Conservation (phyloP, 1,140 invertebrate genomes). For the Panagrolaimus sp. region DNA sequence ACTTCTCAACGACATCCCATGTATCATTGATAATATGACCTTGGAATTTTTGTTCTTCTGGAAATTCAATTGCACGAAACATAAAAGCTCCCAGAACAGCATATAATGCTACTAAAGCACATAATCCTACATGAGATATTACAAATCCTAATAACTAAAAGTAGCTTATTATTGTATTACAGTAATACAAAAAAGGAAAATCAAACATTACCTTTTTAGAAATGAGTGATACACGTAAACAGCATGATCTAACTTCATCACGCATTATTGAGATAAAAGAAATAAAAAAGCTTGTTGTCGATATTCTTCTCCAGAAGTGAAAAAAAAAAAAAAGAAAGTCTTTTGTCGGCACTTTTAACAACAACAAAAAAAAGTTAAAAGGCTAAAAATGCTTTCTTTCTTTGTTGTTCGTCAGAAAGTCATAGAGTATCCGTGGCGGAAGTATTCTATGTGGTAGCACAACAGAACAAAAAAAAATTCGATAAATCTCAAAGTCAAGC, state of each 20-base stretch:
- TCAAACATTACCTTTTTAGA: conserved; percentile 37
- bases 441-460: background rate
- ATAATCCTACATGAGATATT: conserved; percentile 77
- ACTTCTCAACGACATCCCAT: conserved; percentile 40
- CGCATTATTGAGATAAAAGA: conserved; percentile 31
- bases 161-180: background rate
- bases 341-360: background rate
- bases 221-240: conserved; percentile 44
- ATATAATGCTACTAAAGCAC: conserved; percentile 84
- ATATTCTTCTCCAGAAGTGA: background rate
- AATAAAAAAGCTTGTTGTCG: conserved; percentile 2
- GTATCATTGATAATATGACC: conserved; percentile 58
- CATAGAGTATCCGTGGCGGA: background rate
- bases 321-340: background rate
- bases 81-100: conserved; percentile 86
- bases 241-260: conserved; percentile 51
- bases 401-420: background rate
- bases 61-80: conserved; percentile 69
- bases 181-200: conserved; percentile 6
- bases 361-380: background rate
- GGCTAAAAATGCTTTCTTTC: background rate
- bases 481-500: conserved; percentile 7
- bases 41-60: conserved; percentile 64
- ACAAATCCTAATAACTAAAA: conserved; percentile 60
- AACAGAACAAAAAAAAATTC: conserved; percentile 5